Evolutionary conservation across 2,797 vertebrate genomes (phyloP), one percentile per base, ranked within the genome.

Genomic region (Halcyon leucocephala): DNA sequence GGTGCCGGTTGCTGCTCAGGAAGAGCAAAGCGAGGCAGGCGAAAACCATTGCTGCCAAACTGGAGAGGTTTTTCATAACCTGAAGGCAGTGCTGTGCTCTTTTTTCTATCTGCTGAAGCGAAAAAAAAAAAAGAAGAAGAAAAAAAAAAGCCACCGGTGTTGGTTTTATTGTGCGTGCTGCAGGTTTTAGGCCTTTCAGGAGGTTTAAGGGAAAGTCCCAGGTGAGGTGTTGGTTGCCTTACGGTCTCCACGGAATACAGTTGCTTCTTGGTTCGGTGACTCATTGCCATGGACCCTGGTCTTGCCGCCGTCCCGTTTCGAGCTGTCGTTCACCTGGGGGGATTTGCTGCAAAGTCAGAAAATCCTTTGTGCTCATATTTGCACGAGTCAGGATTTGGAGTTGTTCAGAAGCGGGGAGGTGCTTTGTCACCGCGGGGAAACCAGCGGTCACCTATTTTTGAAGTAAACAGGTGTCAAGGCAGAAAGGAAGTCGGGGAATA

Each of bases 161-260:
- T 77, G 55, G 17, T 22, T 83, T 93, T 84, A 9, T 73, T 25
- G 10, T 74, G 71, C 28, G 26, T 57, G 42, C 31, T 66, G 33
- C 72, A 28, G 72, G 42, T 48, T 86, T 84, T 51, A 19, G 21
- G 73, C 10, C 54, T 87, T 82, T 66, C 57, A 81, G 80, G 88
- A 72, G 83, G 55, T 46, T 31, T 6, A 48, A 93, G 92, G 92
- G 92, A 41, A 84, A 89, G 82, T 86, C 87, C 92, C 91, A 58
- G 52, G 4, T 66, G 92, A 81, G 60, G 51, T 29, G 42, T 18
- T 73, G 70, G 67, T 54, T 88, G 70, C 88, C 67, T 14, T 39
- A 16, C 3, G 7, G 35, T 29, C 82, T 81, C 82, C 10, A 4
- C 31, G 86, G 93, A 71, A 51, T 54, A 41, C 4, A 61, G 66